phyloP scores from a whole-genome alignment of 1,140 invertebrate species.

The Thrips palmi region DNA sequence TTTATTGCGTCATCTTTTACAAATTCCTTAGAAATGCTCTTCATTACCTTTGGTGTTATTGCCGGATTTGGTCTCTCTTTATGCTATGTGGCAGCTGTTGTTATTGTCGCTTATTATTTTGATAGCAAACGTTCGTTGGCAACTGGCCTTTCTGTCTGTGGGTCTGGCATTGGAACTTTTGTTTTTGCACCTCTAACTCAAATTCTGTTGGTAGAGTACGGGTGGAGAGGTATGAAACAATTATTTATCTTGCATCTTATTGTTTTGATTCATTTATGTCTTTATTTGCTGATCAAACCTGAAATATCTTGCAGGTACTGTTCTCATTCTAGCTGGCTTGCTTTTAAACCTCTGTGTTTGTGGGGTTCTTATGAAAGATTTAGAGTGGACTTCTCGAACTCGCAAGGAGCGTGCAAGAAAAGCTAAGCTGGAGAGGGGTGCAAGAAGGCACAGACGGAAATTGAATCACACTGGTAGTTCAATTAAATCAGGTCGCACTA shows the following conservation, averaged over 20 bases:
- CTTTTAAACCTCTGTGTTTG: slow-evolving; percentile 78
- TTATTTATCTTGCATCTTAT: no score
- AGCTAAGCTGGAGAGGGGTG: no score
- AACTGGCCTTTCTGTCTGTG: slow-evolving; percentile 82
- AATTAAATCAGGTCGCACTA: background rate
- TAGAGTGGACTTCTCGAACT: slow-evolving; percentile 48
- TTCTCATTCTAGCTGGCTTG: slow-evolving; percentile 61
- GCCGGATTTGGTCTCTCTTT: slow-evolving; percentile 72
- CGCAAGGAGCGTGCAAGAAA: slow-evolving; percentile 7
- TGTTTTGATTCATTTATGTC: no score
- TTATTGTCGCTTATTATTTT: slow-evolving; percentile 93
- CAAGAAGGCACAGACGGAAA: no score
- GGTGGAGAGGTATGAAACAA: slow-evolving; percentile 73
- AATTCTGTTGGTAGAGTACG: slow-evolving; percentile 53
- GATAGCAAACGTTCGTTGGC: slow-evolving; percentile 80
- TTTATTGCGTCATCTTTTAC: slow-evolving; percentile 63
- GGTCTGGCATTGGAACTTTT: slow-evolving; percentile 77
- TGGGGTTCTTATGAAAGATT: slow-evolving; percentile 64
- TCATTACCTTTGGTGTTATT: slow-evolving; percentile 69
- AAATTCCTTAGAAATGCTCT: slow-evolving; percentile 56
- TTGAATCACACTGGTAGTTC: slow-evolving; percentile 3
- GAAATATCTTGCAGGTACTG: no score
- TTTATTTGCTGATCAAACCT: no score
- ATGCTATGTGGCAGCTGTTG: slow-evolving; percentile 76
- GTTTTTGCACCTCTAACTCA: slow-evolving; percentile 77